A percentile compares a stretch with the other conserved stretches of the same genome.
These are phyloP conservation scores for Xiphophorus hellerii DNA, from an alignment of 2,113 vertebrate species.

Conservation along the genomic window DNA sequence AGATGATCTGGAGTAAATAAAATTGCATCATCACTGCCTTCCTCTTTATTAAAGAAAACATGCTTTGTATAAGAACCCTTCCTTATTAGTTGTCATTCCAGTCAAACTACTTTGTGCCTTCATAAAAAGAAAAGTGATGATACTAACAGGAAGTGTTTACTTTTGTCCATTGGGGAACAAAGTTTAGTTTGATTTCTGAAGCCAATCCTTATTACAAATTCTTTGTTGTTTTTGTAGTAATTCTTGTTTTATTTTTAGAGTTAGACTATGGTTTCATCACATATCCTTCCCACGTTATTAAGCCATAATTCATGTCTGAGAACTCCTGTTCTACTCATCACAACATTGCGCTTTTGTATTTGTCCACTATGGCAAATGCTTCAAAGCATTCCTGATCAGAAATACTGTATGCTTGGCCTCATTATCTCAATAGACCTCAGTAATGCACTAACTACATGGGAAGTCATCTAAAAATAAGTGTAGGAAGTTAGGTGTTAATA, in stretches of 20 bases:
- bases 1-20: not conserved
- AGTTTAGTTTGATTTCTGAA: not conserved
- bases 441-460: no score
- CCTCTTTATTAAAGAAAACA: not conserved
- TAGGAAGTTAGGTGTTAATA: no score
- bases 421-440: not conserved
- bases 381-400: no score
- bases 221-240: not conserved
- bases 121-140: not conserved
- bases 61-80: not conserved
- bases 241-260: not conserved
- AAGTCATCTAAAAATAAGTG: no score
- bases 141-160: not conserved
- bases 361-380: not conserved
- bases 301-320: not conserved
- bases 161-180: not conserved
- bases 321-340: not conserved
- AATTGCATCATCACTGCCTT: not conserved
- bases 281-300: not conserved
- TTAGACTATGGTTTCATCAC: not conserved
- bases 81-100: not conserved
- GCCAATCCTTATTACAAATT: not conserved
- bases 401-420: not conserved
- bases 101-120: not conserved
- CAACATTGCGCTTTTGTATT: not conserved